These are phyloP conservation scores for Illadopsis cleaveri DNA, from an alignment of 2,113 vertebrate species.

Conservation along the genomic window DNA sequence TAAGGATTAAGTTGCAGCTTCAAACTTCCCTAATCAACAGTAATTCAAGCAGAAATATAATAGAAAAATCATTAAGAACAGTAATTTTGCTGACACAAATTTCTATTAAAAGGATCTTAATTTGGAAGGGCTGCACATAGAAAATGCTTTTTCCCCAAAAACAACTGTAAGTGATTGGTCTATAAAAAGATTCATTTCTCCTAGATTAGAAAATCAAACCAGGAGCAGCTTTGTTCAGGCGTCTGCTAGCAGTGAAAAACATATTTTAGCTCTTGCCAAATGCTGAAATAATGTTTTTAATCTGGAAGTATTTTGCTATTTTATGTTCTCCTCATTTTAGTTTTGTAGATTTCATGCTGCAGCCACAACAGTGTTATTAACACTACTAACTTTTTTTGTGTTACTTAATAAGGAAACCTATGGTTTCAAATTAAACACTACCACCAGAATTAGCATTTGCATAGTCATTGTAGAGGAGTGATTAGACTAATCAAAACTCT, in stretches of 20 bases:
- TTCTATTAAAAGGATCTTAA: slow-evolving; percentile 7
- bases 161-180: slow-evolving; percentile 7
- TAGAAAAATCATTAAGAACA: slow-evolving; percentile 10
- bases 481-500: slow-evolving; percentile 73
- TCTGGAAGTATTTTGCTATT: background rate
- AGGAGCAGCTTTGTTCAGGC: slow-evolving; percentile 11
- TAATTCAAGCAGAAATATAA: slow-evolving; percentile 33
- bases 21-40: slow-evolving; percentile 14
- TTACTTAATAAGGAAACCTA: slow-evolving; percentile 61
- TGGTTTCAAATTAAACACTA: slow-evolving; percentile 64
- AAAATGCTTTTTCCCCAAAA: background rate
- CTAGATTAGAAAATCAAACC: slow-evolving; percentile 38
- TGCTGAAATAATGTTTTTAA: slow-evolving; percentile 33
- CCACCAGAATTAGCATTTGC: slow-evolving; percentile 51
- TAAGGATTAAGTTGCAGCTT: background rate
- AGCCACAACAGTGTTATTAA: slow-evolving; percentile 54
- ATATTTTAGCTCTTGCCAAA: slow-evolving; percentile 21
- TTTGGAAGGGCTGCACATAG: background rate
- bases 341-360: slow-evolving; percentile 10
- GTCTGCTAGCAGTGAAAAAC: slow-evolving; percentile 24
- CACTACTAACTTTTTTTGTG: slow-evolving; percentile 52
- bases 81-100: background rate
- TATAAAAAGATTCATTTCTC: slow-evolving; percentile 8
- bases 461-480: slow-evolving; percentile 45
- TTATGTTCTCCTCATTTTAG: slow-evolving; percentile 18